These are phyloP conservation scores for Stigmatopora argus DNA, from an alignment of 2,113 vertebrate genomes.

Conservation along the genomic window DNA sequence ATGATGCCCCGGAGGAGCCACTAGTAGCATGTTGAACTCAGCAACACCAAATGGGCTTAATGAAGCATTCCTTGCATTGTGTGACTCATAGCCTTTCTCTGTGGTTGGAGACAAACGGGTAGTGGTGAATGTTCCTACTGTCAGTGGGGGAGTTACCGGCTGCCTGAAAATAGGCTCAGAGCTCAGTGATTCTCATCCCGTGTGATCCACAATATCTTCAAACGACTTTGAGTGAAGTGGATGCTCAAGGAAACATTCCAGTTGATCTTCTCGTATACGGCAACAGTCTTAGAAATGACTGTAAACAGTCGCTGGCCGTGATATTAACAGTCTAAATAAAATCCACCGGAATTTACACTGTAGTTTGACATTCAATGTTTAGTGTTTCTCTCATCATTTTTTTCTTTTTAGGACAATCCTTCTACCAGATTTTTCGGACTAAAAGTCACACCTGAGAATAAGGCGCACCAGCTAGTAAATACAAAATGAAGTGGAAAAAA, in stretches of 20 bases:
- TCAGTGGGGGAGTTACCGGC: constrained; percentile 45
- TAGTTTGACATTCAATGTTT: neutral
- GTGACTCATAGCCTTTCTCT: constrained; percentile 55
- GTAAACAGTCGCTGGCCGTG: neutral
- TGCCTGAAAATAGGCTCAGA: constrained; percentile 11
- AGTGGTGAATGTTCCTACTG: constrained; percentile 52
- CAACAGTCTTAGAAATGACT: neutral
- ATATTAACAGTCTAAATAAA: neutral
- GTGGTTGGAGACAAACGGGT: constrained; percentile 45
- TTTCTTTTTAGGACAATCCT: neutral
- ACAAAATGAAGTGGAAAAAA: no score
- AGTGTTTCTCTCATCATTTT: neutral
- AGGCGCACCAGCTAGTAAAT: no score
- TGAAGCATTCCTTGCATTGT: constrained; percentile 63
- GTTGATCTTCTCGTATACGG: neutral
- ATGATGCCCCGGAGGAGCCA: constrained; percentile 44
- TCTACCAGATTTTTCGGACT: no score
- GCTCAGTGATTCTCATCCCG: constrained; percentile 12
- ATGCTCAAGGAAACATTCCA: constrained; percentile 44
- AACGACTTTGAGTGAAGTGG: constrained; percentile 49
- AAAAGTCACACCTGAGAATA: no score
- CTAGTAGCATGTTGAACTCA: constrained; percentile 45
- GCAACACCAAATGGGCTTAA: constrained; percentile 58
- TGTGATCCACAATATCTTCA: constrained; percentile 39
- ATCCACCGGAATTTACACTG: neutral